phyloP scores from a whole-genome alignment of 2,888 invertebrate species.

The Mongoloraphidia duomilia region DNA sequence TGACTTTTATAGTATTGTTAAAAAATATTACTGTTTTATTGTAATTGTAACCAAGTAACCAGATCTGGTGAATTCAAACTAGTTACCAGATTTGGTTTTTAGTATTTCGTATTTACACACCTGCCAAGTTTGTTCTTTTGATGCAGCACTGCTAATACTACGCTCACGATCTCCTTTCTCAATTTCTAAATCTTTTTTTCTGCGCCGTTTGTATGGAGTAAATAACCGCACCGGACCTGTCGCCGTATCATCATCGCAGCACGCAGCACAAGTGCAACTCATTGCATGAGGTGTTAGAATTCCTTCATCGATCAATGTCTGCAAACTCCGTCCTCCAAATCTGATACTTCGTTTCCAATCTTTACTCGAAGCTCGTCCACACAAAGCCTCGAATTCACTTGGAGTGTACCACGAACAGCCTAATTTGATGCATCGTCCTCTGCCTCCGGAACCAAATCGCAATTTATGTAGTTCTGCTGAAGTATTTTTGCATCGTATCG shows the following conservation, averaged over 20 bases:
- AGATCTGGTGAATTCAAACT: no score
- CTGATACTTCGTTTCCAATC: conserved; percentile 94
- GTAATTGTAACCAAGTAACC: no score
- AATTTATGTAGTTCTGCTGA: conserved; percentile 83
- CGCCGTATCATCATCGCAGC: conserved; percentile 86
- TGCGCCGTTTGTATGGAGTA: conserved; percentile 81
- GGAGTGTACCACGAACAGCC: conserved; percentile 83
- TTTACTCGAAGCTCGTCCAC: conserved; percentile 88
- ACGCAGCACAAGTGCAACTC: conserved; percentile 88
- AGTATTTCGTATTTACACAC: background rate
- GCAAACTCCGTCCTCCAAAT: conserved; percentile 82
- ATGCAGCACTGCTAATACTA: conserved; percentile 31
- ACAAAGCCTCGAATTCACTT: conserved; percentile 85
- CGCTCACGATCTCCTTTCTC: conserved; percentile 33
- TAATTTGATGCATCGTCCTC: conserved; percentile 81
- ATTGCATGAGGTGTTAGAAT: conserved; percentile 87
- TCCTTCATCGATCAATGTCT: conserved; percentile 84
- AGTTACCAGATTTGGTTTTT: no score
- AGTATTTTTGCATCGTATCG: conserved; percentile 82
- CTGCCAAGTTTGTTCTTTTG: conserved; percentile 52
- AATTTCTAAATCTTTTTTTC: conserved; percentile 42
- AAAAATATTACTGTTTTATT: no score
- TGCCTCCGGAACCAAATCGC: conserved; percentile 73
- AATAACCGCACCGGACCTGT: conserved; percentile 85
- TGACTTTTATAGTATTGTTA: no score